Evolutionary conservation across 2,113 vertebrate genomes (phyloP).

Genomic region (Pygoscelis antarcticus): DNA sequence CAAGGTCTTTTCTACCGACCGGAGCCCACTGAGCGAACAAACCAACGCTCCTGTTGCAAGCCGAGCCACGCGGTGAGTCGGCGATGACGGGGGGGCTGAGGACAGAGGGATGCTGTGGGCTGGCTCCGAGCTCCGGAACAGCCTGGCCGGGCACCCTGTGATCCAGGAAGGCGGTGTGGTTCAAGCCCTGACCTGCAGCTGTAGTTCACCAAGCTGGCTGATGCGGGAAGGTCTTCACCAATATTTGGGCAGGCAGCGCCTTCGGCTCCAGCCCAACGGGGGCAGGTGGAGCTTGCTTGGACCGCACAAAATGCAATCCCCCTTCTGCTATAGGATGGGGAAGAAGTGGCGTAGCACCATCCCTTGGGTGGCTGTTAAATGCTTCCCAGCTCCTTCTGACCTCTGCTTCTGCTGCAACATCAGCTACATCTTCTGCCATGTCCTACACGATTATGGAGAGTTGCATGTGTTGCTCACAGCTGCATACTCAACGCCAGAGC

Average conservation of each 20-base stretch:
- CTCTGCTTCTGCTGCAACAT: neutral
- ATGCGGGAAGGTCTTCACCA: neutral
- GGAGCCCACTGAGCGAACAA: neutral
- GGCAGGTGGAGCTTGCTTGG: neutral
- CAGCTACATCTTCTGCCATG: neutral
- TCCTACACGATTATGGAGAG: neutral
- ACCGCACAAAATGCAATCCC: neutral
- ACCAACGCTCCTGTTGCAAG: neutral
- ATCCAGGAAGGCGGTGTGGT: neutral
- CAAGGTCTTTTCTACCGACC: neutral
- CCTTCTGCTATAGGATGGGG: neutral
- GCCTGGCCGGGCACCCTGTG: neutral
- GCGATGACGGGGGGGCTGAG: neutral
- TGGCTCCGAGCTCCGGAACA: neutral
- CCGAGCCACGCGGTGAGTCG: accelerated
- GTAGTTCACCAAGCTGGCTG: neutral
- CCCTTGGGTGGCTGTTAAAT: neutral
- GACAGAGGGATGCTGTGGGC: neutral
- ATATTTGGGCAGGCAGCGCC: neutral
- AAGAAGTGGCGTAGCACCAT: neutral
- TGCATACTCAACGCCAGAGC: accelerated
- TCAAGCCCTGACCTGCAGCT: neutral
- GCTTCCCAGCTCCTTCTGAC: neutral
- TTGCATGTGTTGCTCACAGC: accelerated
- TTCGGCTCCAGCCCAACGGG: neutral